Base-by-base conservation (phyloP, 2,797 vertebrate species). In the Ispidina picta region DNA sequence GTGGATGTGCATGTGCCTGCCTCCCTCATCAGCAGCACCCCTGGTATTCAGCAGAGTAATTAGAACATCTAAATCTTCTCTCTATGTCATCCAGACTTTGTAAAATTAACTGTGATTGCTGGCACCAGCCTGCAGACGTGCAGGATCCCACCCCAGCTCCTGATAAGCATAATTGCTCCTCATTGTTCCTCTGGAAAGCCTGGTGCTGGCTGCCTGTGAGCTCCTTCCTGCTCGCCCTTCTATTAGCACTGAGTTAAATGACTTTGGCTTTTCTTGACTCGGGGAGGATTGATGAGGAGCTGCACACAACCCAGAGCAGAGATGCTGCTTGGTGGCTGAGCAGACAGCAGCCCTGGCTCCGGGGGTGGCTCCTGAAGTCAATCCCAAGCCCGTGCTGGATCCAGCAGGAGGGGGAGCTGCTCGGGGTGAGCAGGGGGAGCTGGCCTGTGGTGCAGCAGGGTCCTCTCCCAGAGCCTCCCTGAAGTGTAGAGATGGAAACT, bases 31-130 rank as follows among this genome's bases (percentile, higher is more conserved):
- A 75, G 86, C 93, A 74, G 91, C 93, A 91, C 92, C 90, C 93
- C 89, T 85, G 82, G 48, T 66, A 84, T 29, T 92, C 93, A 78
- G 90, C 29, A 2, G 60, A 81, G 87, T 93, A 95, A 96, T 96
- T 96, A 96, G 92, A 85, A 92, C 91, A 89, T 91, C 94, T 92
- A 86, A 91, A 93, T 95, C 92, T 89, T 91, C 73, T 91, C 84
- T 92, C 4, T 5, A 76, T 92, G 90, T 63, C 92, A 92, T n/a
- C 81, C 86, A 90, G 93, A 37, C 92, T 92, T 17, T 28, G 62
- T 59, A 64, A 75, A 87, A 93, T 89, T 26, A 69, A 7, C 70
- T 9, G 73, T 65, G 95, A 88, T 89, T 86, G 62, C 89, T 73
- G 95, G 91, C 92, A 86, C 55, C 75, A 73, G 92, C 31, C 88